Conservation (phyloP, 2,888 invertebrate species). For the Pandemis corylana region DNA sequence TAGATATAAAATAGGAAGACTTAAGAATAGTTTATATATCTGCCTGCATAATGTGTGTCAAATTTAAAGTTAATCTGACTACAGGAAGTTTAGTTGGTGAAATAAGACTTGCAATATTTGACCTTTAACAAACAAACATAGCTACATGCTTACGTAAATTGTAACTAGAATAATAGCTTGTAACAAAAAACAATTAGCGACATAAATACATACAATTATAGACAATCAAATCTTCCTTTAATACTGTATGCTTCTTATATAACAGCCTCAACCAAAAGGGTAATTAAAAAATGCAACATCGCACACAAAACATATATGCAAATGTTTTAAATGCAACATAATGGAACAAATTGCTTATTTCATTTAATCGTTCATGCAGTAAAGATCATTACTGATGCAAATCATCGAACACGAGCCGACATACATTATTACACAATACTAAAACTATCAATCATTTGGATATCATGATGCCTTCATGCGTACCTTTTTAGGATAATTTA, state of each 20-base stretch:
- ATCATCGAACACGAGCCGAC: background rate
- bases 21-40: no score
- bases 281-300: background rate
- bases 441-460: slow-evolving; percentile 23
- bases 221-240: no score
- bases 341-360: slow-evolving; percentile 1
- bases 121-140: no score
- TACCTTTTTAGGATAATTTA: slow-evolving; percentile 31
- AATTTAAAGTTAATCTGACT: no score
- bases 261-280: background rate
- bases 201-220: no score
- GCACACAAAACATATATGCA: background rate
- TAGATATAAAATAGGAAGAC: no score
- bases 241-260: background rate
- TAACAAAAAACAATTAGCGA: no score
- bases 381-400: background rate
- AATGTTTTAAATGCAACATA: background rate
- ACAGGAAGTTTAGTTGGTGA: no score
- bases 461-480: slow-evolving; percentile 11
- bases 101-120: no score
- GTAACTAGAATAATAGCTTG: no score
- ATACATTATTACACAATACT: slow-evolving; percentile 7
- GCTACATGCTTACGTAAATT: no score
- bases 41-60: no score
- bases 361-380: slow-evolving; percentile 5